Evolutionary conservation across 2,888 invertebrate species (phyloP), one percentile per base, ranked within the genome.

Genomic region (Brachyptera putata): DNA sequence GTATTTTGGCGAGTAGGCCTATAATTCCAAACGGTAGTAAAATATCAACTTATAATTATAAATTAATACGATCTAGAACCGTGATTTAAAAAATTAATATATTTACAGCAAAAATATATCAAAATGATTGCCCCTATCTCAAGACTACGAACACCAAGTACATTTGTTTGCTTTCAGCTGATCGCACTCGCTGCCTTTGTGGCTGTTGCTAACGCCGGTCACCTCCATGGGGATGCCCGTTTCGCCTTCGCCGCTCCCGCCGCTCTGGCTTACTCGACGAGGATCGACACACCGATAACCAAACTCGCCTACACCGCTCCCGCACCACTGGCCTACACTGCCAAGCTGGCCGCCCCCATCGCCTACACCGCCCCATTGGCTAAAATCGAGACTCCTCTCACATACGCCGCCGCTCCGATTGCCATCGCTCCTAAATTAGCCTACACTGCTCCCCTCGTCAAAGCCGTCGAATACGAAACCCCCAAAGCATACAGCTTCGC

Each of bases 121-220:
- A n/a, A n/a, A n/a, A n/a, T n/a, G n/a, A n/a, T n/a, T n/a, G n/a
- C n/a, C n/a, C n/a, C n/a, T n/a, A n/a, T n/a, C n/a, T n/a, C n/a
- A n/a, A n/a, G n/a, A n/a, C n/a, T n/a, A n/a, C n/a, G n/a, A n/a
- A n/a, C n/a, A n/a, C n/a, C n/a, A n/a, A n/a, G n/a, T n/a, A n/a
- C n/a, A n/a, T n/a, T n/a, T n/a, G n/a, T n/a, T n/a, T 16, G 14
- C 5, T 60, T 60, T 1, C 62, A 66, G 66, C 56, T 66, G 53
- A 37, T 66, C 64, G 61, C 65, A 63, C 61, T 65, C 64, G 62
- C 65, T 64, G 67, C 67, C 61, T 59, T 61, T 61, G 64, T 66
- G 63, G 66, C 67, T 43, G 63, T 60, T 46, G 65, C 65, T 14
- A 56, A 48, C 53, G 59, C 62, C 26, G 62, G 61, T 36, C 36